Evolutionary conservation across 2,113 vertebrate species (phyloP).

Genomic region (Anser cygnoides): DNA sequence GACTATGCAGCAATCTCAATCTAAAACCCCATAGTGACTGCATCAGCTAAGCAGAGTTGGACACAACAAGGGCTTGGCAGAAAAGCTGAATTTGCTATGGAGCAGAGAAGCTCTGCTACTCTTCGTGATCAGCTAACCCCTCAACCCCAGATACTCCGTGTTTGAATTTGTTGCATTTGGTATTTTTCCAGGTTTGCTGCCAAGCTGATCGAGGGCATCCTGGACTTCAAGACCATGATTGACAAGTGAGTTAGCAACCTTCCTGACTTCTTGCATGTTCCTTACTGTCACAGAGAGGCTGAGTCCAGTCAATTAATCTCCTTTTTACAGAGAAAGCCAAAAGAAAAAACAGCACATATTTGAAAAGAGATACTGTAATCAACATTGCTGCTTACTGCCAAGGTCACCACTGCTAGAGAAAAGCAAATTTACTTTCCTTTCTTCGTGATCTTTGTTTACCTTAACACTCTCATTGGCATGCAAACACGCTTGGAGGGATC

Average conservation of each 20-base stretch:
- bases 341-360: neutral
- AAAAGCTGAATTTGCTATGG: neutral
- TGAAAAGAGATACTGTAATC: neutral
- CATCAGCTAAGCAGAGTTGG: neutral
- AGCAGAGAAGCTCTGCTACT: neutral
- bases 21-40: neutral
- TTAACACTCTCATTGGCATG: neutral
- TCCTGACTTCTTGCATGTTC: neutral
- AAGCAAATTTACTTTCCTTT: neutral
- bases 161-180: neutral
- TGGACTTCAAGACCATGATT: conserved; percentile 96
- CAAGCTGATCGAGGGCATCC: conserved; percentile 91
- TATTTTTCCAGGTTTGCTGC: conserved; percentile 88
- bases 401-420: neutral
- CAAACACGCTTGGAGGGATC: neutral
- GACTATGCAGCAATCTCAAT: neutral
- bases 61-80: neutral
- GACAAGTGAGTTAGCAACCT: conserved; percentile 86
- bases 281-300: neutral
- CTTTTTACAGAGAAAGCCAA: neutral
- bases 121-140: neutral
- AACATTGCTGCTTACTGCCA: neutral
- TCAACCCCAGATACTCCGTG: neutral
- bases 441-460: neutral
- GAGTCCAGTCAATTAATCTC: neutral